Base-by-base conservation (phyloP, 2,888 invertebrate species). In the Dascillus cervinus region DNA sequence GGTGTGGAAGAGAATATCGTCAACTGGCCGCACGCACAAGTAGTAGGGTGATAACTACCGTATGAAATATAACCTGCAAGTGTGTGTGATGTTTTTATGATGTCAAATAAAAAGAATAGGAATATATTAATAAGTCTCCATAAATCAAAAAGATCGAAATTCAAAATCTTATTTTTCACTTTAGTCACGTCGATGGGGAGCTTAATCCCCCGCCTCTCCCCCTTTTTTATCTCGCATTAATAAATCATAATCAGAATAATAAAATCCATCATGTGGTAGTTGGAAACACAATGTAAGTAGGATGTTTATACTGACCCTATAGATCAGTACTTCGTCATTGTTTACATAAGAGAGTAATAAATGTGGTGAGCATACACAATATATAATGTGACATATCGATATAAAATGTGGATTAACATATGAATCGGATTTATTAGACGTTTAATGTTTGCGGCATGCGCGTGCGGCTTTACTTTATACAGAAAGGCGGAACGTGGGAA, bases 391-490 rank as follows among this genome's bases (percentile, higher is more conserved):
- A 57, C 56, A 58, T 58, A 56, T 59, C 56, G 57, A 59, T 57
- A 49, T 54, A 26, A 29, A n/a, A 39, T 37, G 41, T 37, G 52
- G 61, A 63, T 64, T 62, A 62, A 55, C 63, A 61, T 63, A 61
- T 58, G 62, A 62, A 63, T 62, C 60, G 57, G 62, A 64, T 63
- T 62, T 62, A 62, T 59, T 57, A 58, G 59, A 61, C 59, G 60
- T 62, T 62, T 63, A 62, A 63, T 59, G 59, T 58, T 57, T 56
- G 60, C 51, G 53, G 58, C 54, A 51, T 49, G 52, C 56, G 57
- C 56, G 56, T 53, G 54, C 47, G 47, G 44, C 46, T 49, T n/a
- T n/a, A n/a, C n/a, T n/a, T n/a, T n/a, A n/a, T 45, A 49, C 39
- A 50, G 44, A 37, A 39, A 51, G 50, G 49, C 50, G 48, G 49